Base-by-base conservation (phyloP, 2,888 invertebrate genomes). In the Exocentrus adspersus region DNA sequence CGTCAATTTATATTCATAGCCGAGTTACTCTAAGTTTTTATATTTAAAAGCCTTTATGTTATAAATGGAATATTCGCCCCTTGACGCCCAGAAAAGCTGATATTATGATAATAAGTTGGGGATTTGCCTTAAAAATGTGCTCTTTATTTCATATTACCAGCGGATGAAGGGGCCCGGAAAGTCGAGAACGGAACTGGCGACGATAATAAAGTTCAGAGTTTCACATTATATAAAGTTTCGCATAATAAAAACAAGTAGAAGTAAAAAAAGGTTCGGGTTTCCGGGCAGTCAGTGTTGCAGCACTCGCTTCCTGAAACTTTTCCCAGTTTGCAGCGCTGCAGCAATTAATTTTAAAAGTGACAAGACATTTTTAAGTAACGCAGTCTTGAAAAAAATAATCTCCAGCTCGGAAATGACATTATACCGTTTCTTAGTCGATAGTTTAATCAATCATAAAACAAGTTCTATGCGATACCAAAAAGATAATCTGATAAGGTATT, bases 91-190 rank as follows among this genome's bases (percentile, higher is more conserved):
- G 63, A 64, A 65, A 64, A 60, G 67, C 65, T 65, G 68, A 70
- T 71, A 73, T 73, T 71, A 73, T 73, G 71, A 66, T 73, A 71
- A 73, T 73, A 70, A 68, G 63, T 62, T 62, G 67, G 64, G 70
- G 69, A 70, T 70, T 70, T 65, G 57, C 64, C 65, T 64, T 64
- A 64, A 64, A 70, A 68, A 72, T 66, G 45, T 57, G 67, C 65
- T 56, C 59, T 46, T 43, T 60, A 57, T 61, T 62, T 24, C 42
- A 53, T 54, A 65, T 57, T 57, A 57, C 57, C 57, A 32, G 20
- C 57, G 45, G 46, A 14, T 42, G 32, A 37, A 37, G 14, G 32
- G 12, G 56, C 32, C 28, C 12, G 62, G 58, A 57, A 67, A 65
- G 62, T 65, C 60, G 61, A 32, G 51, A 46, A 46, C 19, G 30